phyloP scores from a whole-genome alignment of 2,888 invertebrate species.

The Hirtodrosophila histrioides region DNA sequence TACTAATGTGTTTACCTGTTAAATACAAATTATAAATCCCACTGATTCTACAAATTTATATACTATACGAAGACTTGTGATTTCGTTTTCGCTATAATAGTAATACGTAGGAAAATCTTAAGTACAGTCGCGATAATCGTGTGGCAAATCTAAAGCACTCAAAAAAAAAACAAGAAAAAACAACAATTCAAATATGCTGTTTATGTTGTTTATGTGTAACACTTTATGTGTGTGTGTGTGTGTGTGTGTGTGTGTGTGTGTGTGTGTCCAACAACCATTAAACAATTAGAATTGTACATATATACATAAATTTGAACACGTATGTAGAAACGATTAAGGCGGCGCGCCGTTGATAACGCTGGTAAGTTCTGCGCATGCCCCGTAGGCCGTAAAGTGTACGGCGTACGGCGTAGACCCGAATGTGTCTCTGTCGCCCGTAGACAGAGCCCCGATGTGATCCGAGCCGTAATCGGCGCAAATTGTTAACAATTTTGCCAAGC shows the following conservation, averaged over 20 bases:
- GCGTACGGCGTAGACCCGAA: constrained; percentile 8
- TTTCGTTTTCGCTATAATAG: not conserved
- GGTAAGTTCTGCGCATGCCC: constrained; percentile 47
- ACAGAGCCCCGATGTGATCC: constrained; percentile 37
- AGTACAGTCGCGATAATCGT: constrained; percentile 38
- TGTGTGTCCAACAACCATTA: constrained; percentile 43
- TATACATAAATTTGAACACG: constrained; percentile 7
- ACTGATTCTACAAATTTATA: no score
- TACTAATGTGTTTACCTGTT: no score
- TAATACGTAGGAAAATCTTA: constrained; percentile 23
- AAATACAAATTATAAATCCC: not conserved
- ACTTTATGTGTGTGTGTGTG: constrained; percentile 9
- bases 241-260: constrained; percentile 2
- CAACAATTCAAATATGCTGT: constrained; percentile 18
- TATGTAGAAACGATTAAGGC: constrained; percentile 36
- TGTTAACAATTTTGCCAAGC: constrained; percentile 79
- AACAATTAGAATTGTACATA: constrained; percentile 57
- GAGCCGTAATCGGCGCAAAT: constrained; percentile 65
- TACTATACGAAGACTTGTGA: no score
- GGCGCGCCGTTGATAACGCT: constrained; percentile 51
- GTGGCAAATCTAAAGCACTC: constrained; percentile 17
- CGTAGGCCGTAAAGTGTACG: not conserved
- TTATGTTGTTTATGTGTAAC: constrained; percentile 25
- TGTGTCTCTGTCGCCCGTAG: no score
- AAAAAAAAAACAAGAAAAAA: constrained; percentile 8